phyloP scores from a whole-genome alignment of 2,888 invertebrate genomes.

The Ormia ochracea region DNA sequence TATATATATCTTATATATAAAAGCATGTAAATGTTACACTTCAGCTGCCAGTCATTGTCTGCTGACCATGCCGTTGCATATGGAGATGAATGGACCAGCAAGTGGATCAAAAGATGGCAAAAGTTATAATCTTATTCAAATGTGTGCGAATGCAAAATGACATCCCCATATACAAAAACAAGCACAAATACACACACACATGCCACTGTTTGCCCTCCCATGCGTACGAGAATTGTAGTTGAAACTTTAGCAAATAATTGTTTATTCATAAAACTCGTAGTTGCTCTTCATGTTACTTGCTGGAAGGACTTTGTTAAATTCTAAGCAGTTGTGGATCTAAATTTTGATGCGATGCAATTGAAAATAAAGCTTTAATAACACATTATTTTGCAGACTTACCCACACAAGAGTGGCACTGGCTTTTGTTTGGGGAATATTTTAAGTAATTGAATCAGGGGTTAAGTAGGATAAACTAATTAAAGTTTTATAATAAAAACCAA shows the following conservation, averaged over 20 bases:
- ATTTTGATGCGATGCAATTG: neutral
- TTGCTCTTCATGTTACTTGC: neutral
- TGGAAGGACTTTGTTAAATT: constrained; percentile 14
- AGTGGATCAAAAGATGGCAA: constrained; percentile 16
- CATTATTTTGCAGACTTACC: neutral
- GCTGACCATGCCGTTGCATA: constrained; percentile 50
- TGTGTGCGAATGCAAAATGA: neutral
- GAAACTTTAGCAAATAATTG: neutral
- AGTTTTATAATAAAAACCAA: too few relatives aligned
- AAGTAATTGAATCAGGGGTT: too few relatives aligned
- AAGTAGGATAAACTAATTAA: too few relatives aligned
- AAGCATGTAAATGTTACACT: constrained; percentile 58
- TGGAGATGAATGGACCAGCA: constrained; percentile 12
- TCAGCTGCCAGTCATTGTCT: constrained; percentile 56
- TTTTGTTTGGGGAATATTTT: neutral
- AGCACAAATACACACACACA: too few relatives aligned
- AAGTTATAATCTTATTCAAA: constrained; percentile 5
- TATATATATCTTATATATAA: too few relatives aligned
- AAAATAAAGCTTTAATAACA: neutral
- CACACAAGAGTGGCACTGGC: neutral
- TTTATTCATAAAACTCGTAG: neutral
- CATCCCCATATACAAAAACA: too few relatives aligned
- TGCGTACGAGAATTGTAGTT: neutral
- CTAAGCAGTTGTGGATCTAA: neutral
- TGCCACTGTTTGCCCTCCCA: too few relatives aligned